Evolutionary conservation across 2,797 vertebrate species (phyloP).

Genomic region (Okamejei kenojei): DNA sequence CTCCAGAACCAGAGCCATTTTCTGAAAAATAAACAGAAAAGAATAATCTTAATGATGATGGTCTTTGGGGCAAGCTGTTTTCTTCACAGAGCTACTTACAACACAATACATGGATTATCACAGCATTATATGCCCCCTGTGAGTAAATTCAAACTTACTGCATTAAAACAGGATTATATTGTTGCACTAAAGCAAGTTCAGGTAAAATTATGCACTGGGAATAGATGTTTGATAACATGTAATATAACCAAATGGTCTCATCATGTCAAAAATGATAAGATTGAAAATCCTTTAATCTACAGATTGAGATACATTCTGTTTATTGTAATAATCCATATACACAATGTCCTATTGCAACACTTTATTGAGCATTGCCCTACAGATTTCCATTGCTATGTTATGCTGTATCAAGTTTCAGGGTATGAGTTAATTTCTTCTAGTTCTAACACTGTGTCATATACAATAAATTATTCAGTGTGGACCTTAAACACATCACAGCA

Average conservation of each 20-base stretch:
- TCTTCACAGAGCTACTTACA: background rate
- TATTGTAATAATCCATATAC: background rate
- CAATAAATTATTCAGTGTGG: background rate
- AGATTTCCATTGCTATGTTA: background rate
- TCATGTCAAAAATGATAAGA: background rate
- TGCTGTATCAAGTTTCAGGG: background rate
- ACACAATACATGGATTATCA: background rate
- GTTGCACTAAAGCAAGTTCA: background rate
- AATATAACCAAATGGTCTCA: background rate
- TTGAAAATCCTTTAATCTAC: background rate
- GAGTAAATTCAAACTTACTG: background rate
- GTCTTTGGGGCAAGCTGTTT: background rate
- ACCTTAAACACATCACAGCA: background rate
- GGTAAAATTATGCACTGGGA: background rate
- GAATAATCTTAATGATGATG: background rate
- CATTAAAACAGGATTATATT: background rate
- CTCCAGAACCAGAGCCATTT: conserved; percentile 83
- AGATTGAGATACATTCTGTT: background rate
- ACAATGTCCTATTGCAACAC: background rate
- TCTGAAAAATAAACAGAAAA: conserved; percentile 60
- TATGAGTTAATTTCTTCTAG: background rate
- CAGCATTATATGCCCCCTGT: background rate
- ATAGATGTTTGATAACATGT: background rate
- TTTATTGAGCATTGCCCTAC: background rate
- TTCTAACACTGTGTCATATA: background rate